A percentile compares a stretch with the other conserved stretches of the same genome.
Evolutionary conservation across 2,113 vertebrate genomes (phyloP).

Genomic region (Erpornis zantholeuca): DNA sequence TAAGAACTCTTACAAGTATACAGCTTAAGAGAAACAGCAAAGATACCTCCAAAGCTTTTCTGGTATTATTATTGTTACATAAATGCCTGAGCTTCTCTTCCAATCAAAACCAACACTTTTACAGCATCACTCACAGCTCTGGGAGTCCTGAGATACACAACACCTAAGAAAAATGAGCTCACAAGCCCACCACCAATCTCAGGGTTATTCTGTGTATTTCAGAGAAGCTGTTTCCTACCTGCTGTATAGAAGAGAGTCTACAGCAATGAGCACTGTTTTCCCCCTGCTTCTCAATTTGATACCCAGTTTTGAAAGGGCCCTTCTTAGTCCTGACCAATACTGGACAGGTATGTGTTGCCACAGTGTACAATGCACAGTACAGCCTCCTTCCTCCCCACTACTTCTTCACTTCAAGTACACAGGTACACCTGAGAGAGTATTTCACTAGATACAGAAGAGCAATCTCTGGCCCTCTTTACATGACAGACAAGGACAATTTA

Average conservation of each 20-base stretch:
- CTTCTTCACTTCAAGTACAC: not conserved
- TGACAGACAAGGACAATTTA: not conserved
- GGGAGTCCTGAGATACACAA: not conserved
- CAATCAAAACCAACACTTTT: not conserved
- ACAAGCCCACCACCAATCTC: not conserved
- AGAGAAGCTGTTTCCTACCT: not conserved
- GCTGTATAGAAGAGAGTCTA: not conserved
- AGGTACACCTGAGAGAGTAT: not conserved
- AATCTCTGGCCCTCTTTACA: not conserved
- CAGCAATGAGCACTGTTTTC: not conserved
- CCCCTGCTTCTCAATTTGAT: not conserved
- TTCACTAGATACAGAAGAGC: not conserved
- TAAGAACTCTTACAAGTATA: not conserved
- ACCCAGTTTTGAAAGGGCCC: not conserved
- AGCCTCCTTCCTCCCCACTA: not conserved
- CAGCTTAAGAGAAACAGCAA: not conserved
- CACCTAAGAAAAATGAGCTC: not conserved
- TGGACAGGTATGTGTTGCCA: not conserved
- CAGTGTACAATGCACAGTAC: not conserved
- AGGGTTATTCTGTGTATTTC: not conserved
- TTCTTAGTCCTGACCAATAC: not conserved
- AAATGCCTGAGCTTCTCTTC: not conserved
- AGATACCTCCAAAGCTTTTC: not conserved
- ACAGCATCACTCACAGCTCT: not conserved
- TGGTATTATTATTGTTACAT: not conserved